Conservation (phyloP, 2,888 invertebrate genomes). For the Pyrgus malvae region DNA sequence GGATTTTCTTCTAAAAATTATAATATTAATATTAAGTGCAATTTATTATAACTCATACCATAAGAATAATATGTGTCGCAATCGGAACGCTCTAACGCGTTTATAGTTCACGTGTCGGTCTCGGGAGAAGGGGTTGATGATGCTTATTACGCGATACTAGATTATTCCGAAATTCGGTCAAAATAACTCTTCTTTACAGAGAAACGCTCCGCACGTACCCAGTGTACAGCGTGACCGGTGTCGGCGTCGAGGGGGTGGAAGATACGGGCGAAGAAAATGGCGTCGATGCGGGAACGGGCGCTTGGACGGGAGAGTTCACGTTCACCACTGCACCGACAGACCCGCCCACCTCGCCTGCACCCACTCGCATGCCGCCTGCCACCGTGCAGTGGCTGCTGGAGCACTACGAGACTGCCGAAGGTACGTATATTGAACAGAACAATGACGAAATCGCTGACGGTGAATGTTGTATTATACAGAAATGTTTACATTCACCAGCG, state of each 20-base stretch:
- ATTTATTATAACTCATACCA: too few species aligned
- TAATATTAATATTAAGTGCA: too few species aligned
- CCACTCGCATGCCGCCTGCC: conserved; percentile 83
- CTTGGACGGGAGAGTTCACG: conserved; percentile 68
- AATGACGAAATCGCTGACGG: too few species aligned
- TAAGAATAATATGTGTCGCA: too few species aligned
- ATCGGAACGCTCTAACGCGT: too few species aligned
- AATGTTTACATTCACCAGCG: too few species aligned
- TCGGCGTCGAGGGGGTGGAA: conserved; percentile 48
- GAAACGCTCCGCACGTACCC: conserved; percentile 87
- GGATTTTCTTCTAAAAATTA: too few species aligned
- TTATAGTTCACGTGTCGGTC: too few species aligned
- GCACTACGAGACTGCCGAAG: conserved; percentile 98
- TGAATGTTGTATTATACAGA: too few species aligned
- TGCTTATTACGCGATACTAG: too few species aligned
- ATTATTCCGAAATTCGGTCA: too few species aligned
- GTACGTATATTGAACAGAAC: conserved; percentile 47
- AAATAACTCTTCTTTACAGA: conserved; percentile 72
- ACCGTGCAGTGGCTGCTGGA: conserved; percentile 98
- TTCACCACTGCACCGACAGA: conserved; percentile 66
- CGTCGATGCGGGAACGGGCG: not conserved
- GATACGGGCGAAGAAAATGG: not conserved
- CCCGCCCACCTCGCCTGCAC: conserved; percentile 52
- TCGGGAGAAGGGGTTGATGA: too few species aligned
- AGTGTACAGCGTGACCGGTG: conserved; percentile 71